Percentiles rank a stretch among this genome's conserved stretches.
Evolutionary conservation across 2,113 vertebrate genomes (phyloP).

Genomic region (Indri indri): DNA sequence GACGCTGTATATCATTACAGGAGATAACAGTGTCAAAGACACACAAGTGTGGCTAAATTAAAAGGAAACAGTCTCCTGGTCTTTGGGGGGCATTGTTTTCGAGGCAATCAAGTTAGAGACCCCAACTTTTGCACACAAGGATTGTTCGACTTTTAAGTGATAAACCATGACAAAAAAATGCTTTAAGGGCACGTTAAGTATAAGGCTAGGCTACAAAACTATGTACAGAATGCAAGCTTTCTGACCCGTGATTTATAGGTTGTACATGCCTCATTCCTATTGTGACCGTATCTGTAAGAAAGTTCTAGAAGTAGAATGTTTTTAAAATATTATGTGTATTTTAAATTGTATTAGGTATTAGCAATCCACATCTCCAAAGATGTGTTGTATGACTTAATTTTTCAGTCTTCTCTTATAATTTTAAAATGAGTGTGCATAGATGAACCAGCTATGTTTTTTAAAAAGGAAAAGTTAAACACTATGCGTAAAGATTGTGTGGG

Average conservation of each 20-base stretch:
- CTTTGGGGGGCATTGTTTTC: background rate
- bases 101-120: background rate
- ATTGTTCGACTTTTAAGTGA: background rate
- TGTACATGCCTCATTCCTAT: background rate
- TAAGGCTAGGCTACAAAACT: background rate
- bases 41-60: background rate
- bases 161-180: background rate
- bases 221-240: background rate
- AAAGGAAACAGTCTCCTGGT: background rate
- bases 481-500: background rate
- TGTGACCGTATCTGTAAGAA: background rate
- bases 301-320: background rate
- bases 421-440: background rate
- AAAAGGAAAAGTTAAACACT: background rate
- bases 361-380: background rate
- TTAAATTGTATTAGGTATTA: background rate
- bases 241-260: background rate
- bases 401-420: background rate
- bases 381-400: background rate
- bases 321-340: background rate
- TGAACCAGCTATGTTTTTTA: background rate
- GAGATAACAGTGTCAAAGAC: background rate
- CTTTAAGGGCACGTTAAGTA: background rate
- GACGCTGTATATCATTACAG: accelerated
- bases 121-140: background rate